phyloP scores from a whole-genome alignment of 1,140 invertebrate genomes.

The Ceratina calcarata region DNA sequence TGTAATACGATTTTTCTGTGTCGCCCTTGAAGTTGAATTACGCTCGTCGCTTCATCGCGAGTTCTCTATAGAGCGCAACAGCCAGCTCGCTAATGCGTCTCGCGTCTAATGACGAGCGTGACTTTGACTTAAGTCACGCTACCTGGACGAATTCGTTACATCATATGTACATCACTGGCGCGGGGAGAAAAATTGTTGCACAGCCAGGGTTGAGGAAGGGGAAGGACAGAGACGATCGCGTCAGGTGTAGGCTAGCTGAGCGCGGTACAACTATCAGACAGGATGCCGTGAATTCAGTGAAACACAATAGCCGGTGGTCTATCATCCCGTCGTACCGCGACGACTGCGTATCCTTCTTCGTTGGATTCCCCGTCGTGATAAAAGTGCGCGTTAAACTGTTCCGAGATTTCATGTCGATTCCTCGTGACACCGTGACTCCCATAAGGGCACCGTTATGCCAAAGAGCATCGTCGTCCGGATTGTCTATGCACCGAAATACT shows the following conservation, averaged over 20 bases:
- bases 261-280: constrained; percentile 44
- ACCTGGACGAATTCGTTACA: constrained; percentile 73
- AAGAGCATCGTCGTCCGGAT: constrained; percentile 69
- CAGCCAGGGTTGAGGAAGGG: constrained; percentile 38
- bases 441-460: constrained; percentile 53
- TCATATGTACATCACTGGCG: constrained; percentile 61
- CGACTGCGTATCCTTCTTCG: constrained; percentile 25
- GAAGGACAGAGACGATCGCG: constrained; percentile 32
- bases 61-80: neutral
- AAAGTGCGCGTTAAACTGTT: constrained; percentile 47
- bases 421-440: constrained; percentile 33
- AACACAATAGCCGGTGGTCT: constrained; percentile 67
- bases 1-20: constrained; percentile 1
- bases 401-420: constrained; percentile 65
- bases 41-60: constrained; percentile 9
- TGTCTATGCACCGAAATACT: constrained; percentile 69
- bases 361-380: constrained; percentile 5
- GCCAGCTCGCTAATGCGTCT: constrained; percentile 21
- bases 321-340: constrained; percentile 41
- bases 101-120: constrained; percentile 49
- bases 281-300: constrained; percentile 51
- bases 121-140: constrained; percentile 65
- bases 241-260: constrained; percentile 18
- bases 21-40: constrained; percentile 31
- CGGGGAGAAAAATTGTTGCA: constrained; percentile 46